A percentile compares a stretch with the other conserved stretches of the same genome.
Conservation (phyloP, 2,113 vertebrate species). For the Tauraco erythrolophus region DNA sequence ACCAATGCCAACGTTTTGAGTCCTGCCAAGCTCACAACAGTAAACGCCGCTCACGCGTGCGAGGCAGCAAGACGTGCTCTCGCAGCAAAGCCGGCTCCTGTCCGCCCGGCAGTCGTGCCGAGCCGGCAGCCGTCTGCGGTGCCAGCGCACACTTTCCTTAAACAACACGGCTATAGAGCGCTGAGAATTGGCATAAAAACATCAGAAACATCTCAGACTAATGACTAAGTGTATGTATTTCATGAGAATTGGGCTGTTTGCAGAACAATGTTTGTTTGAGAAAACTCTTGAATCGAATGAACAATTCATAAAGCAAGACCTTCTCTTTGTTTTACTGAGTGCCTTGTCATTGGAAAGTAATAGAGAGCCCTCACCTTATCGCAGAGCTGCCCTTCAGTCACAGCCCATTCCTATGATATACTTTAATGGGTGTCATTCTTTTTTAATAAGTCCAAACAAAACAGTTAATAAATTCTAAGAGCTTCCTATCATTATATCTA, state of each 20-base stretch:
- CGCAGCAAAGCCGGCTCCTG: not conserved
- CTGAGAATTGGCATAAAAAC: not conserved
- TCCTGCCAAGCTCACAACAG: not conserved
- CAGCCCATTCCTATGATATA: constrained; percentile 17
- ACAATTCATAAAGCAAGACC: not conserved
- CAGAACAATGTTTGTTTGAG: not conserved
- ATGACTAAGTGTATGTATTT: not conserved
- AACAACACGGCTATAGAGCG: not conserved
- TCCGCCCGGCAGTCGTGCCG: accelerated
- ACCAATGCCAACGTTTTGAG: not conserved
- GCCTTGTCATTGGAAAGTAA: not conserved
- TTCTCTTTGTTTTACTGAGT: not conserved
- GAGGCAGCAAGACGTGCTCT: not conserved
- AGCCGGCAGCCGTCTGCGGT: accelerated
- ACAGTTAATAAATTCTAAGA: constrained; percentile 63
- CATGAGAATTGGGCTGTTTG: not conserved
- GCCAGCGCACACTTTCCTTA: not conserved
- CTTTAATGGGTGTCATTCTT: constrained; percentile 22
- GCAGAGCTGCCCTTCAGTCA: constrained; percentile 1
- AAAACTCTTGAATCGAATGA: not conserved
- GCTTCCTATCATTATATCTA: constrained; percentile 17
- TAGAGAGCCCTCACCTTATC: constrained; percentile 10
- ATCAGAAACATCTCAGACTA: not conserved
- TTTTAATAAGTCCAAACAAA: constrained; percentile 69
- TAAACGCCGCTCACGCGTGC: accelerated